Base-by-base conservation (phyloP, 2,888 invertebrate species). In the Coleophora deauratella region DNA sequence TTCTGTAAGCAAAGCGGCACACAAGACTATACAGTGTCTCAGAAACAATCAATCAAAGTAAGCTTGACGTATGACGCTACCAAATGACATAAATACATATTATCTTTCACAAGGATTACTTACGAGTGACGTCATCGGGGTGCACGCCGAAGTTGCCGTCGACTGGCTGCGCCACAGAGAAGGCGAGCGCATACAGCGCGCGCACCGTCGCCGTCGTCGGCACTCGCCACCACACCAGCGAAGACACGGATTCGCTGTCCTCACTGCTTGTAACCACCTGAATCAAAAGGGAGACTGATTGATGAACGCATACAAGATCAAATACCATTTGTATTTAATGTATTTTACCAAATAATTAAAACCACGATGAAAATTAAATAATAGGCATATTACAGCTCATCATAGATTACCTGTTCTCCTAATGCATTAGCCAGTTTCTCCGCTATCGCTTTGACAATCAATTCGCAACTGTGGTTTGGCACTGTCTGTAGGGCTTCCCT, bases 401-500 rank as follows among this genome's bases (percentile, higher is more conserved):
- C 3, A 21, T 21, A 21, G 3, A 43, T 58, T 59, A 91, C 91
- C 88, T 95, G 91, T 57, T 93, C 92, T 10, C 93, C 92, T 41
- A 97, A 82, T 42, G 91, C 90, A 53, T 93, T 93, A 0, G 96
- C 95, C 47, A 97, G 80, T 67, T 95, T 93, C 37, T 91, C 89
- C 0, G 96, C 93, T 15, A 97, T 94, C 47, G 91, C 92, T 55
- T 96, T 90, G 37, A 97, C 82, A 73, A 95, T 93, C 54, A 92
- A 90, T 75, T 98, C 98, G 31, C 94, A 91, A 53, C 86, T 91
- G 54, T 93, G 93, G 73, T 92, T 94, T 27, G 96, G 95, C 38
- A 96, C 92, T 41, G 91, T 91, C 57, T 92, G 91, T 43, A 97
- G 80, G 13, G 96, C 95, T 77, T 95, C 94, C 58, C 95, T 93